Evolutionary conservation across 1,140 invertebrate species (phyloP), one percentile per base, ranked within the genome.

Genomic region (Sminthurinus signatus): DNA sequence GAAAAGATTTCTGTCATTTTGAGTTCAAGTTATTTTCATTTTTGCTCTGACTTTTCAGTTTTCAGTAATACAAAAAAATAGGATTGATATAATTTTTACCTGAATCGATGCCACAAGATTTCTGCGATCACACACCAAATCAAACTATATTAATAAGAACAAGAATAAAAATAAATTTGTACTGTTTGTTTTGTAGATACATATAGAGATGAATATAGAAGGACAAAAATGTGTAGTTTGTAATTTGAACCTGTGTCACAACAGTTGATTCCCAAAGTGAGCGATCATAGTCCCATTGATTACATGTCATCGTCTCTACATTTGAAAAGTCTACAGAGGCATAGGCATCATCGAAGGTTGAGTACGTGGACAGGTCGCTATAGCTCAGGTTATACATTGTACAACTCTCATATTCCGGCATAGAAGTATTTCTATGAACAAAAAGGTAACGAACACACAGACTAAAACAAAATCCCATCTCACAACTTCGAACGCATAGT

Each of bases 101-200:
- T 56, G 70, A 39, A 69, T 70, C 1, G 69, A 62, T 1, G 72
- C 63, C 15, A 56, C 62, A 42, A 73, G 60, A 19, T 55, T 43
- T 15, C 65, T 64, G 23, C 57, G 46, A 2, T 58, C 55, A 44
- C 73, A 74, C 14, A 74, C 73, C 19, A 74, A 54, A 55, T 73
- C 39, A 59, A 72, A 74, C 73, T 74, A 51, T 5, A 36, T 8
- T 36, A 15, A 8, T 5, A 8, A 15, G 32, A 15, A 36, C 50
- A 59, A 14, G n/a, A 23, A 19, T 39, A 32, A 62, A 12, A 19
- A 62, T 15, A 36, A 5, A 36, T 36, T n/a, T n/a, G n/a, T n/a
- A n/a, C 4, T 4, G 44, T 21, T 17, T 19, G 28, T 19, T 48
- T 48, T 48, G 27, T 36, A 42, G 36, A 51, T 31, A 2, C n/a